Evolutionary conservation across 64 coral and sea anemone genomes (phyloP), one percentile per base, ranked within the genome.

Genomic region (Dendronephthya gigantea): DNA sequence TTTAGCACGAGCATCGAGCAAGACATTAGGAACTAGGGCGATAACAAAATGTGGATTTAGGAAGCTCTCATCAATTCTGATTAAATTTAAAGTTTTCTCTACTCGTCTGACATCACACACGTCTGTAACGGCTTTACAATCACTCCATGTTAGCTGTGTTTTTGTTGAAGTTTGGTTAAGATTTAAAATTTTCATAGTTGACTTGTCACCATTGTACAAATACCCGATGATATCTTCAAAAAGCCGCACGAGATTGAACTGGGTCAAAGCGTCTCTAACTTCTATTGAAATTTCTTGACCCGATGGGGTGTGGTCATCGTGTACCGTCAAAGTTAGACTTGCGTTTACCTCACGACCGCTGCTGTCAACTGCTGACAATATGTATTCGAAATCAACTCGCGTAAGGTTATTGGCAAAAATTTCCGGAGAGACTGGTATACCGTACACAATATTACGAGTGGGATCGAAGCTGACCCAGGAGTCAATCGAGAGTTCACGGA

Each of bases 31-130:
- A 9, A 43, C 55, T 45, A 89, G 82, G 8, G 88, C 51, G 35
- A 82, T 40, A 25, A 89, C 83, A 72, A 89, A 89, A 17, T 66
- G 43, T 49, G 88, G 82, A n/a, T 89, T 89, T 23, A 89, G 50
- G 25, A 84, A 35, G 14, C 40, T 47, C 1, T 59, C 27, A 28
- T 84, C 49, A 83, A 89, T 84, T 22, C 31, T 89, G 48, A 89
- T 35, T 16, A 25, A 32, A 11, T 15, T 30, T 68, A 13, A 22
- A 35, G 69, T 70, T 12, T n/a, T 39, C 38, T 89, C 82, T 33
- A 89, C 11, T 13, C 38, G 12, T 40, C n/a, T 68, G 70, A 89
- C 83, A 27, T 89, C 40, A 70, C 88, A 89, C 22, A 65, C 41
- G 69, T 17, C 30, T 16, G 47, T 35, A 41, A 84, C 40, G 8